phyloP scores from a whole-genome alignment of 2,888 invertebrate genomes.

The Bruchidius siliquastri region DNA sequence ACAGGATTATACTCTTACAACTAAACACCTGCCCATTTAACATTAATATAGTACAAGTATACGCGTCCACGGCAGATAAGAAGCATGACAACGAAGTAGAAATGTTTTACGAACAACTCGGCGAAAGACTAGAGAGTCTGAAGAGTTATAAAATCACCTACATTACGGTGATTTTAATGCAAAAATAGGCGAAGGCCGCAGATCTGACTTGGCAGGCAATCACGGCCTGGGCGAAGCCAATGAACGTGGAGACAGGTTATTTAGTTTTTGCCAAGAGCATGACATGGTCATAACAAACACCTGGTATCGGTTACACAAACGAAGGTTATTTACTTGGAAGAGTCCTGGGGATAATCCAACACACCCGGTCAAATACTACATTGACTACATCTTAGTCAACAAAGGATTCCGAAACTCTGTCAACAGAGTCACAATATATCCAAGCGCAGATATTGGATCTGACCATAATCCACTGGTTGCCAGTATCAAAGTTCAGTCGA shows the following conservation, averaged over 20 bases:
- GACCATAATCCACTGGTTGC: not conserved
- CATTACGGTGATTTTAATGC: constrained; percentile 3
- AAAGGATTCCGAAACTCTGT: constrained; percentile 1
- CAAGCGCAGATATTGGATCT: not conserved
- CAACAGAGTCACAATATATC: constrained; percentile 2
- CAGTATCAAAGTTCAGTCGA: not conserved
- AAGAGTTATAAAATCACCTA: not conserved
- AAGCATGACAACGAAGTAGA: constrained; percentile 1
- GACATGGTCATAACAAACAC: not conserved
- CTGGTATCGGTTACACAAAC: not conserved
- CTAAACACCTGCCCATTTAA: not conserved
- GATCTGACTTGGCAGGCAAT: not conserved
- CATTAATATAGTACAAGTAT: not conserved
- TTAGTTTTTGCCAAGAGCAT: constrained; percentile 2
- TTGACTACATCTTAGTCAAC: not conserved
- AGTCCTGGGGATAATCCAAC: not conserved
- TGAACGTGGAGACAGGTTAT: not conserved
- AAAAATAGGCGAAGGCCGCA: not conserved
- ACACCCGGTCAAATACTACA: constrained; percentile 5
- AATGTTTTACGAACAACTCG: not conserved
- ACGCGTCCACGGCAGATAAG: constrained; percentile 1
- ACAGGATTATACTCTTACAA: not conserved
- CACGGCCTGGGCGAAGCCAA: not conserved
- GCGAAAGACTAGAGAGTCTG: not conserved
- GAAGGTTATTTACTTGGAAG: constrained; percentile 7